Base-by-base conservation (phyloP, 2,113 vertebrate species). In the Canis aureus region DNA sequence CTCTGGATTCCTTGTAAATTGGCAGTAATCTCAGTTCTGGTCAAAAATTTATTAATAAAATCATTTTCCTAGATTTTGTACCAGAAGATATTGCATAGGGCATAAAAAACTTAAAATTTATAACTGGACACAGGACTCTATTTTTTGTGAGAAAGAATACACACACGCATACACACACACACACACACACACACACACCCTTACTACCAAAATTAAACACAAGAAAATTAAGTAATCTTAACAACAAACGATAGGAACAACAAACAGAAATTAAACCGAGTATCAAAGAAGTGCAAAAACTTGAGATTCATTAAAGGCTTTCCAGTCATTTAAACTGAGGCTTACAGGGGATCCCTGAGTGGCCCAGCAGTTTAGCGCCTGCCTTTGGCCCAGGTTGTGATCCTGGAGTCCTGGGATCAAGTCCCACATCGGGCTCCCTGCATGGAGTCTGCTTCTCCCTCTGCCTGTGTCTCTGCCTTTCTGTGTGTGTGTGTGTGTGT, bases 31-130 rank as follows among this genome's bases (percentile, higher is more conserved):
- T 94, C 19, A 29, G 55, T 76, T 87, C 92, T 38, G 35, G 16
- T 8, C 81, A 95, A 93, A 38, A 91, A 51, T 3, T 25, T 95
- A 89, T 16, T 78, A 71, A 88, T 35, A 86, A 89, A 43, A 88
- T 73, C 3, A 53, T 92, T 81, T 86, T 71, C 55, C 22, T 73
- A 57, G 23, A 92, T 60, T 76, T 53, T 59, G 2, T 57, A 55
- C 16, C 55, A 89, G 12, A 57, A 79, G 6, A 78, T 86, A 66
- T n/a, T 86, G 16, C 11, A 64, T 81, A 71, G 84, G n/a, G 1
- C 5, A 74, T 79, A 71, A 91, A 88, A 89, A 81, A 19, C 59
- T 91, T 83, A 11, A 82, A 62, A 89, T 73, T 59, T 92, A 32
- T 66, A 95, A 71, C 12, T 78, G 76, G 78, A 86, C 3, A 69